A percentile compares a stretch with the other conserved stretches of the same genome.
Conservation (phyloP, 2,797 vertebrate genomes). For the Smutsia temminckii region DNA sequence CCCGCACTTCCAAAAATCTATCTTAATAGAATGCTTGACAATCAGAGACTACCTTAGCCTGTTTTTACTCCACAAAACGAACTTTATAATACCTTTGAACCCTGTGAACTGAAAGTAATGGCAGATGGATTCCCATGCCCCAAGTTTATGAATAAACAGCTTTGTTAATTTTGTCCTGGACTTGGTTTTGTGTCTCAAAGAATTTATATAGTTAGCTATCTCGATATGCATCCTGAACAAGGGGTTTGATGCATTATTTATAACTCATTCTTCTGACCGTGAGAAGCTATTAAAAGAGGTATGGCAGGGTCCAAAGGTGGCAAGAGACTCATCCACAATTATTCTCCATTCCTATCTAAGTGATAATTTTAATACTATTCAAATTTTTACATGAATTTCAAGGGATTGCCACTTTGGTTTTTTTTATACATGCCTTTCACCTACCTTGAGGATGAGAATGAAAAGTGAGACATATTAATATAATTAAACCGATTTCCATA, state of each 20-base stretch:
- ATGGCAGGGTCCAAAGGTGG: not conserved
- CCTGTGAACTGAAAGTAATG: not conserved
- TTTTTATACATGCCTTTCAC: conserved; percentile 16
- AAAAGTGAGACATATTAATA: conserved; percentile 17
- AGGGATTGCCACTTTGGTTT: not conserved
- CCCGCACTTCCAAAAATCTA: not conserved
- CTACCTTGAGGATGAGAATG: conserved; percentile 36
- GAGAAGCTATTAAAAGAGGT: conserved; percentile 30
- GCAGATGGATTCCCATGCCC: not conserved
- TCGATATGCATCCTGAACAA: not conserved
- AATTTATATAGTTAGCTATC: not conserved
- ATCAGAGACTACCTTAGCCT: not conserved
- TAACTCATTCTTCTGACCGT: not conserved
- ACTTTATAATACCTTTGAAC: not conserved
- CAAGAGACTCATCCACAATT: not conserved
- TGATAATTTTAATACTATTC: not conserved
- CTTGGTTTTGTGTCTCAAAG: not conserved
- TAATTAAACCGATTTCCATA: conserved; percentile 69
- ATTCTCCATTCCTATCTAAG: conserved; percentile 41
- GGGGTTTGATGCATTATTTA: not conserved
- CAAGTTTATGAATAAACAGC: not conserved
- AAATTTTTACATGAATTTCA: not conserved
- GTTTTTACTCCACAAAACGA: not conserved
- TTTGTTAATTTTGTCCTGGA: not conserved
- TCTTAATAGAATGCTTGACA: not conserved